A percentile compares a stretch with the other conserved stretches of the same genome.
These are phyloP conservation scores for Cetonia aurata DNA, from an alignment of 2,888 invertebrate genomes.

Conservation along the genomic window DNA sequence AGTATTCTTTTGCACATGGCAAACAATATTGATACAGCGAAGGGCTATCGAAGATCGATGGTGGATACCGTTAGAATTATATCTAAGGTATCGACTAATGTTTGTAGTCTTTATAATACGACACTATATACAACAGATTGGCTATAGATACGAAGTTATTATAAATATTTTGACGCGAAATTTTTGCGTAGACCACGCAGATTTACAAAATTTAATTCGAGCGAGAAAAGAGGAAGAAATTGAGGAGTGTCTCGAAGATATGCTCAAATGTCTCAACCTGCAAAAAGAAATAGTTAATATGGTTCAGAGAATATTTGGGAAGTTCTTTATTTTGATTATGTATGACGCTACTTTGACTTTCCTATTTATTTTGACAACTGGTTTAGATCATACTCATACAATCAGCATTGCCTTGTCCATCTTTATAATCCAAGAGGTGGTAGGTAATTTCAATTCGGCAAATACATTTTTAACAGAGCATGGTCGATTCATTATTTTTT, in stretches of 20 bases:
- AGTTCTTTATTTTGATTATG: slow-evolving; percentile 25
- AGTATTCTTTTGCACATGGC: neutral
- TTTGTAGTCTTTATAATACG: slow-evolving; percentile 1
- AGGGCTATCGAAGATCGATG: neutral
- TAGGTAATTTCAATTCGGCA: too few relatives aligned
- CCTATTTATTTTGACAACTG: neutral
- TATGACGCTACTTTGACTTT: slow-evolving; percentile 19
- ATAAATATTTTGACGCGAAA: neutral
- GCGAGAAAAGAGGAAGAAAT: neutral
- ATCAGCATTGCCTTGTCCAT: too few relatives aligned
- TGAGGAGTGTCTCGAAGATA: neutral
- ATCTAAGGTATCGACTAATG: neutral
- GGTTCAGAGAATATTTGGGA: slow-evolving; percentile 32
- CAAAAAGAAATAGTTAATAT: neutral
- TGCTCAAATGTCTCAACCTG: neutral
- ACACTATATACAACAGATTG: neutral
- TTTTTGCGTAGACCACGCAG: too few relatives aligned
- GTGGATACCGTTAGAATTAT: neutral
- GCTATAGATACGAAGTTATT: neutral
- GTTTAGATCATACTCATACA: neutral
- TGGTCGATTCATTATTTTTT: too few relatives aligned
- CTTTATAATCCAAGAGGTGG: too few relatives aligned
- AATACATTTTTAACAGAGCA: too few relatives aligned
- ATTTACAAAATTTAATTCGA: neutral
- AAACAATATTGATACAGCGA: neutral